Conservation (phyloP, 1,140 invertebrate species). For the Gryon sp. region DNA sequence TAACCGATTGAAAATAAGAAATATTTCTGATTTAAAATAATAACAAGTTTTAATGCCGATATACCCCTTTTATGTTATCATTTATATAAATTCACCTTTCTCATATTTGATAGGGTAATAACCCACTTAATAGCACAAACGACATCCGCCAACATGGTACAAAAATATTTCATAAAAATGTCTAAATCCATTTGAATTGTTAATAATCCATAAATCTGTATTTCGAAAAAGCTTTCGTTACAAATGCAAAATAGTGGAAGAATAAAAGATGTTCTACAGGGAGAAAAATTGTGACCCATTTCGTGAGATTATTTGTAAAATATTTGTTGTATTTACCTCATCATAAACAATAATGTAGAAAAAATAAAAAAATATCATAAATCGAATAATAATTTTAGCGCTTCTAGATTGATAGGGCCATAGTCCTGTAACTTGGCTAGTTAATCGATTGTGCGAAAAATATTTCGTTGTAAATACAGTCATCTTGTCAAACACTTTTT, state of each 20-base stretch:
- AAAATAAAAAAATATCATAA: not conserved
- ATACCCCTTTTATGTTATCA: not conserved
- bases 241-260: no score
- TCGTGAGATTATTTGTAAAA: no score
- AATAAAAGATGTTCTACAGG: no score
- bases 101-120: not conserved
- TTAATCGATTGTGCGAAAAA: constrained; percentile 15
- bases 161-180: not conserved
- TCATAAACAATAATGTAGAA: not conserved
- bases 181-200: constrained; percentile 2
- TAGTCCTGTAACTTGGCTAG: not conserved
- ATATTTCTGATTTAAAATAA: no score
- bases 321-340: no score
- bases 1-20: no score
- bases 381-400: not conserved
- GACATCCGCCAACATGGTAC: not conserved
- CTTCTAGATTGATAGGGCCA: not conserved
- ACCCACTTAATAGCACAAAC: not conserved
- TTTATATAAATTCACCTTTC: not conserved
- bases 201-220: constrained; percentile 3
- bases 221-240: no score
- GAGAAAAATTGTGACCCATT: no score
- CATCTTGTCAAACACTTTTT: no score
- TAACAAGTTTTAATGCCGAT: not conserved
- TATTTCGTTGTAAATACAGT: no score